Conservation (phyloP, 2,888 invertebrate species). For the Lepidonotus clava region DNA sequence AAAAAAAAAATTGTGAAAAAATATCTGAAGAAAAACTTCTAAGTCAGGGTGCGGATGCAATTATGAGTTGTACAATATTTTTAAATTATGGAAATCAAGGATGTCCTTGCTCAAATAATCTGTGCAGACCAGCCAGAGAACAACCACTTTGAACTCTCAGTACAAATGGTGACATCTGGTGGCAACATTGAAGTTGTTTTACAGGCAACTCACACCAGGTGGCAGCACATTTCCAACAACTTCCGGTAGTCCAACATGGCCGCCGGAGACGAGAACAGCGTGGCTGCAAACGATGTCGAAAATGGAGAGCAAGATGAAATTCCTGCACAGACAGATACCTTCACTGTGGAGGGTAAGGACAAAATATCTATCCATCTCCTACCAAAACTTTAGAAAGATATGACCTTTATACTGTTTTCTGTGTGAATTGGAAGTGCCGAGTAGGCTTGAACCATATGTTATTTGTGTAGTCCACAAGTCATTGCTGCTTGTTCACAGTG, state of each 20-base stretch:
- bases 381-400: background rate
- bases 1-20: no score
- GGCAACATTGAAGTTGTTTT: no score
- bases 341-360: slow-evolving; percentile 46
- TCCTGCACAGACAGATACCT: slow-evolving; percentile 4
- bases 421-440: background rate
- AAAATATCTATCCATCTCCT: background rate
- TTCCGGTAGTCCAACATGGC: slow-evolving; percentile 51
- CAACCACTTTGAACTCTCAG: no score
- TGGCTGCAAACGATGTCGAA: slow-evolving; percentile 25
- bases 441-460: slow-evolving; percentile 3
- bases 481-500: background rate
- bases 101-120: no score
- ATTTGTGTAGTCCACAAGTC: background rate
- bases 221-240: background rate
- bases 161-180: no score
- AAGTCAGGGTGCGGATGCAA: no score
- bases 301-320: slow-evolving; percentile 19
- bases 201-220: background rate
- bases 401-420: background rate
- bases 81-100: no score
- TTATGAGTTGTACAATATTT: no score
- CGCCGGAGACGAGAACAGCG: slow-evolving; percentile 45
- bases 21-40: no score
- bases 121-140: no score